A percentile compares a stretch with the other conserved stretches of the same genome.
Evolutionary conservation across 2,113 vertebrate genomes (phyloP).

Genomic region (Sceloporus undulatus): DNA sequence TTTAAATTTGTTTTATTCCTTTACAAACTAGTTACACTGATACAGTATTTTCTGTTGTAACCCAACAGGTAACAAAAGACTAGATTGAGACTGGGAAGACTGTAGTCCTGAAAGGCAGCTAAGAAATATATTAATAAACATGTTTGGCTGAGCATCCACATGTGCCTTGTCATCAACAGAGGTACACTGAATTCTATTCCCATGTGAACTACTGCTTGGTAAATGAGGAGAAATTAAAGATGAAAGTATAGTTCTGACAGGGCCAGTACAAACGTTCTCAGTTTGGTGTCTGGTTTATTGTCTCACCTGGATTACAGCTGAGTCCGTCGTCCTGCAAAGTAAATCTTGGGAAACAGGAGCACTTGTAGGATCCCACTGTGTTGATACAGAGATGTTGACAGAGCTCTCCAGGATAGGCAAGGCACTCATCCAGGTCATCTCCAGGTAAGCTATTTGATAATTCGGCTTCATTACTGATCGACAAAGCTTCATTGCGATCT

Average conservation of each 20-base stretch:
- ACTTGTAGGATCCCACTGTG: conserved; percentile 87
- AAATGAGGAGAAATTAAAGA: not conserved
- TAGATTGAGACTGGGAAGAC: not conserved
- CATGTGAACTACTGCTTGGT: not conserved
- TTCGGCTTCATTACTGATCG: conserved; percentile 79
- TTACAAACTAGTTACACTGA: not conserved
- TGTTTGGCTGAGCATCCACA: not conserved
- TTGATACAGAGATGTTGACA: conserved; percentile 87
- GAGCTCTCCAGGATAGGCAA: conserved; percentile 80
- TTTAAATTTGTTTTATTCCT: not conserved
- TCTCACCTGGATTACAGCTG: conserved; percentile 86
- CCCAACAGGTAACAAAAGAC: not conserved
- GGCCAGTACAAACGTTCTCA: not conserved
- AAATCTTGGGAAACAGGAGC: conserved; percentile 87
- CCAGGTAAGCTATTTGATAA: conserved; percentile 79
- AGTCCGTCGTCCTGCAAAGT: conserved; percentile 85
- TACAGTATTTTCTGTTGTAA: not conserved
- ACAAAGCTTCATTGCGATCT: conserved; percentile 84
- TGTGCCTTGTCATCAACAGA: not conserved
- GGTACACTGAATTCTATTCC: too few species aligned
- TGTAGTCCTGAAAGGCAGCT: not conserved
- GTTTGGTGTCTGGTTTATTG: not conserved
- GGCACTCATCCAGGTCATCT: conserved; percentile 87
- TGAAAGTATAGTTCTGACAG: not conserved
- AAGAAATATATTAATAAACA: not conserved